Evolutionary conservation across 1,140 invertebrate species (phyloP).

Genomic region (Bombus sibiricus): DNA sequence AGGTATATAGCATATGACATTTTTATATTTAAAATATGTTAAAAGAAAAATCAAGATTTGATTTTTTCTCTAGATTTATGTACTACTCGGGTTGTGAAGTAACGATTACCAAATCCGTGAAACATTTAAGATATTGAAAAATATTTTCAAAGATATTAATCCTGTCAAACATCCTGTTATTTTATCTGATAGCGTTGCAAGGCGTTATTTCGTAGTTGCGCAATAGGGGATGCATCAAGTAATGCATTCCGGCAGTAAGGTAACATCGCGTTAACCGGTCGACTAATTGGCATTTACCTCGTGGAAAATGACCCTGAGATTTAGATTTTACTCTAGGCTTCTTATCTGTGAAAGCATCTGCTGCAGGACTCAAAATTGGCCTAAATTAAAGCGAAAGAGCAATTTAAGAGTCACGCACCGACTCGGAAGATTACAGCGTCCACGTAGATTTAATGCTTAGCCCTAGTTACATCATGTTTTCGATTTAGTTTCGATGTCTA

Average conservation of each 20-base stretch:
- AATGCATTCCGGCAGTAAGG: constrained; percentile 58
- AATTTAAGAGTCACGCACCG: constrained; percentile 40
- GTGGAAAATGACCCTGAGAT: constrained; percentile 70
- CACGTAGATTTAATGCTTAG: background rate
- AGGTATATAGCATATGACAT: no score
- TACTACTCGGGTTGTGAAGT: no score
- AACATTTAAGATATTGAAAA: no score
- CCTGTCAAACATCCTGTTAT: background rate
- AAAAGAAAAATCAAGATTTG: no score
- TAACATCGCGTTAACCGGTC: constrained; percentile 70
- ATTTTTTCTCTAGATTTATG: no score
- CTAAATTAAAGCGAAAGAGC: constrained; percentile 50
- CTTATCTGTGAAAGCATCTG: constrained; percentile 18
- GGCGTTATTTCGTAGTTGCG: constrained; percentile 55
- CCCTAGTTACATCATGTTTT: background rate
- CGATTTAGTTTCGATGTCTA: background rate
- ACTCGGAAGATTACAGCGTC: constrained; percentile 11
- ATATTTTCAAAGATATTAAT: background rate
- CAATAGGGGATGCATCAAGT: constrained; percentile 48
- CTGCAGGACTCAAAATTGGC: constrained; percentile 47
- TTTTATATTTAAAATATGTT: no score
- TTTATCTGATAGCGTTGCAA: constrained; percentile 33
- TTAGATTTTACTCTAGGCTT: constrained; percentile 51
- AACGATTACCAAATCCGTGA: no score
- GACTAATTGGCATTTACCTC: constrained; percentile 75